Evolutionary conservation across 2,888 invertebrate genomes (phyloP).

Genomic region (Merodon equestris): DNA sequence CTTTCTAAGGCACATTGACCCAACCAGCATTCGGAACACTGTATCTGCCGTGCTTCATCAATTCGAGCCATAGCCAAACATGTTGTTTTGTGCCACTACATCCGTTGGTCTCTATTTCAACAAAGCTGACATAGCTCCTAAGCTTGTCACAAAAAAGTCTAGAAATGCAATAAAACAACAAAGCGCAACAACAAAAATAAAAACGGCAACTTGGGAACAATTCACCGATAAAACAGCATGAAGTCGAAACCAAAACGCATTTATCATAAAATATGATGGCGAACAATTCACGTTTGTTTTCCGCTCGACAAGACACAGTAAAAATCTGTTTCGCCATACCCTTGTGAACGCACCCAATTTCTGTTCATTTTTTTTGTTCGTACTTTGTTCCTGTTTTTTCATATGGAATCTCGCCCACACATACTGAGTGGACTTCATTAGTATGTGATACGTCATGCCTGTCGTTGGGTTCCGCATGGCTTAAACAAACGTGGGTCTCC

Average conservation of each 20-base stretch:
- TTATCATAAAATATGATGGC: constrained; percentile 55
- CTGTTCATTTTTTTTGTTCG: no score
- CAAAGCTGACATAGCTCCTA: no score
- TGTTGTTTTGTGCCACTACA: no score
- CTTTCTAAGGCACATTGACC: no score
- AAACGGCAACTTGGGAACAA: constrained; percentile 27
- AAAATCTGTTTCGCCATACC: constrained; percentile 46
- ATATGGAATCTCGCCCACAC: constrained; percentile 16
- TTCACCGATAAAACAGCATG: constrained; percentile 31
- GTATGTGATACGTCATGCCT: constrained; percentile 53
- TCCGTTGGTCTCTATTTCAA: no score
- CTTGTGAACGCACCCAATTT: constrained; percentile 32
- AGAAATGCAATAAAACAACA: no score
- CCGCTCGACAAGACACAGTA: constrained; percentile 38
- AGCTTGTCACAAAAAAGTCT: no score
- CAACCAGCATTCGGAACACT: no score
- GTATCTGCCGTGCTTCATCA: no score
- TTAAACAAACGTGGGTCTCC: no score
- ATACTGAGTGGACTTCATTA: constrained; percentile 51
- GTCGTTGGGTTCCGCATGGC: no score
- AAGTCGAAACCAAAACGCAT: constrained; percentile 39
- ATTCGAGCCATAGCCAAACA: no score
- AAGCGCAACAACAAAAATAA: background rate
- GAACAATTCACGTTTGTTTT: constrained; percentile 54
- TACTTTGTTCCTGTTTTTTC: constrained; percentile 3